A percentile compares a stretch with the other conserved stretches of the same genome.
These are phyloP conservation scores for Urophycis tenuis DNA, from an alignment of 2,797 vertebrate genomes.

Conservation along the genomic window DNA sequence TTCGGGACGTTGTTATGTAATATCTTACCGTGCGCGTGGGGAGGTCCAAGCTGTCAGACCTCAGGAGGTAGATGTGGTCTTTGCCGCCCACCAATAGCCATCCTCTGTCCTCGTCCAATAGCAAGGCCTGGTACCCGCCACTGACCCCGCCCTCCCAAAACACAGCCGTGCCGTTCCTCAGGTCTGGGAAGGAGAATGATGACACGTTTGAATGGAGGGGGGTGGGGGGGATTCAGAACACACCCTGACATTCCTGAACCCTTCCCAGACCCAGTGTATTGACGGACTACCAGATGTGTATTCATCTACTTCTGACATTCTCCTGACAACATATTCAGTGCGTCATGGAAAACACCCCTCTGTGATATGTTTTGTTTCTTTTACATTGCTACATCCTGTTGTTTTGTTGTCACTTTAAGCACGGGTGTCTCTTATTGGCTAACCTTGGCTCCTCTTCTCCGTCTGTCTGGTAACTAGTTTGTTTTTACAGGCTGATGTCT, in stretches of 20 bases:
- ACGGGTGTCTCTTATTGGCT: too few species aligned
- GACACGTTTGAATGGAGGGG: background rate
- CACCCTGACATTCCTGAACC: too few species aligned
- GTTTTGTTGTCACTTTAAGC: too few species aligned
- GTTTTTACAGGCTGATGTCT: background rate
- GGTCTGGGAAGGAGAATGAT: conserved; percentile 55
- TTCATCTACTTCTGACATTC: too few species aligned
- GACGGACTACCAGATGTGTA: too few species aligned
- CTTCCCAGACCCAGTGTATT: too few species aligned
- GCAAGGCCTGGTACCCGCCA: conserved; percentile 68
- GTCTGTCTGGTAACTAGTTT: background rate
- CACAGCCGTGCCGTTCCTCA: conserved; percentile 68
- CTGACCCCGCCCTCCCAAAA: conserved; percentile 60
- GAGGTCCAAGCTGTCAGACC: conserved; percentile 63
- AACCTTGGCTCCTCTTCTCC: too few species aligned
- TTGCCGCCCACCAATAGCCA: conserved; percentile 80
- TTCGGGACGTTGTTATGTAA: background rate
- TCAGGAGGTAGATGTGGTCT: conserved; percentile 77
- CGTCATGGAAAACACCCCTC: too few species aligned
- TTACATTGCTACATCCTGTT: too few species aligned
- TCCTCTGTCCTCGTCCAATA: conserved; percentile 77
- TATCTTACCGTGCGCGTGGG: conserved; percentile 63
- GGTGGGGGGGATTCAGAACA: too few species aligned
- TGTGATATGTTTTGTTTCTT: too few species aligned
- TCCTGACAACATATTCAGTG: too few species aligned